Percentiles rank a stretch among this genome's conserved stretches.
Evolutionary conservation across 2,797 vertebrate genomes (phyloP).

Genomic region (Lemur catta): DNA sequence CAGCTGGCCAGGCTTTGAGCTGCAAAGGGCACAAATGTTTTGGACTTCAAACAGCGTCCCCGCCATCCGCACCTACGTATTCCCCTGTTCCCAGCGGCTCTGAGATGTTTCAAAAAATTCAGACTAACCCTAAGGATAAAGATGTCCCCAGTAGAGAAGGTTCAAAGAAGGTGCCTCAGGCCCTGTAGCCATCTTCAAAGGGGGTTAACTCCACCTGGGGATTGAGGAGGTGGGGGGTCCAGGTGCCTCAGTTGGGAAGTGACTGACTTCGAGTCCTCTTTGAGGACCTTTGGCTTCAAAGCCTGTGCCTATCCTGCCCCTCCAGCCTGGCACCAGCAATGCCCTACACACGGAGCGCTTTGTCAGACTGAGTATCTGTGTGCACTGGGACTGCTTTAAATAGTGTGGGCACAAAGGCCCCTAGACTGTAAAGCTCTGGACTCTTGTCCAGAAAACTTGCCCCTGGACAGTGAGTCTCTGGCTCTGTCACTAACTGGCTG

Average conservation of each 20-base stretch:
- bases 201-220: background rate
- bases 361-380: background rate
- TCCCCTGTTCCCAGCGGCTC: background rate
- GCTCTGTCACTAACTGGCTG: background rate
- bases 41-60: background rate
- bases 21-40: accelerated
- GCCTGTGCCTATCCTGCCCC: too few relatives aligned
- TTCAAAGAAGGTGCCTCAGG: background rate
- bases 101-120: background rate
- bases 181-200: background rate
- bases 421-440: background rate
- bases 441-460: background rate
- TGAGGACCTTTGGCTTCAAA: background rate
- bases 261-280: background rate
- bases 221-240: background rate
- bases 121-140: background rate
- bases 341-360: background rate
- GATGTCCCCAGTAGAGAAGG: background rate
- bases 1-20: background rate
- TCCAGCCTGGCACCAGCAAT: background rate
- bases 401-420: background rate
- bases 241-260: background rate
- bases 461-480: background rate
- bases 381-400: background rate
- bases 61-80: accelerated